Percentiles rank a stretch among this genome's conserved stretches.
Evolutionary conservation across 2,797 vertebrate species (phyloP).

Genomic region (Neosilurus mollespiculum): DNA sequence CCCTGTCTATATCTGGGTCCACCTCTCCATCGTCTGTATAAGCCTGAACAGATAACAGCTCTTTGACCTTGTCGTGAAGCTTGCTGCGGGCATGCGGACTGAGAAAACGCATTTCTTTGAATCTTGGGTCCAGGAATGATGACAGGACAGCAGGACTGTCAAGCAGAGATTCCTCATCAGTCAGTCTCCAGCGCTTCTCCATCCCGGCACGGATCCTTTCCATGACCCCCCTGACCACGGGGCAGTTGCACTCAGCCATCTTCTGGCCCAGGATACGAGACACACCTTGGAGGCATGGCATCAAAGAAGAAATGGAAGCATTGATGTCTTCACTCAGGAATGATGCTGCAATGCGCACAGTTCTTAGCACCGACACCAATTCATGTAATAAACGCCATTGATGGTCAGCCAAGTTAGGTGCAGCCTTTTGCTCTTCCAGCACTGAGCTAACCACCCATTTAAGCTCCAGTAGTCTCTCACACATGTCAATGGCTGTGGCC

Average conservation of each 20-base stretch:
- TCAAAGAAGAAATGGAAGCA: constrained; percentile 64
- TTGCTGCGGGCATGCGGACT: constrained; percentile 62
- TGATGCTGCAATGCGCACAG: constrained; percentile 62
- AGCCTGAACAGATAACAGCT: constrained; percentile 58
- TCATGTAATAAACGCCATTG: constrained; percentile 75
- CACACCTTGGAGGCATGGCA: constrained; percentile 70
- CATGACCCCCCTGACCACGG: constrained; percentile 58
- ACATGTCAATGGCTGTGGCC: constrained; percentile 71
- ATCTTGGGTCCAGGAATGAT: constrained; percentile 71
- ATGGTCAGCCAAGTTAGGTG: constrained; percentile 64
- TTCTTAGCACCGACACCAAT: constrained; percentile 65
- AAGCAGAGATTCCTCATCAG: constrained; percentile 60
- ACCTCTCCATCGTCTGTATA: constrained; percentile 38
- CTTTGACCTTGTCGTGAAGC: constrained; percentile 63
- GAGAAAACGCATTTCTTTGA: constrained; percentile 72
- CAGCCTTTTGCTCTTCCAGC: constrained; percentile 64
- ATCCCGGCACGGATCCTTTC: constrained; percentile 61
- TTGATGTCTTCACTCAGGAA: constrained; percentile 72
- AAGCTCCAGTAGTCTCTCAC: constrained; percentile 67
- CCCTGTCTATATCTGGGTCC: constrained; percentile 31
- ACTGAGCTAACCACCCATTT: constrained; percentile 71
- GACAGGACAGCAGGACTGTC: constrained; percentile 63
- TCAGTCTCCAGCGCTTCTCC: constrained; percentile 61
- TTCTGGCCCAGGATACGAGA: constrained; percentile 61
- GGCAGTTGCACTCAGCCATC: constrained; percentile 57